Percentiles rank a stretch among this genome's conserved stretches.
Conservation (phyloP, 2,797 vertebrate species). For the Aplochiton taeniatus region DNA sequence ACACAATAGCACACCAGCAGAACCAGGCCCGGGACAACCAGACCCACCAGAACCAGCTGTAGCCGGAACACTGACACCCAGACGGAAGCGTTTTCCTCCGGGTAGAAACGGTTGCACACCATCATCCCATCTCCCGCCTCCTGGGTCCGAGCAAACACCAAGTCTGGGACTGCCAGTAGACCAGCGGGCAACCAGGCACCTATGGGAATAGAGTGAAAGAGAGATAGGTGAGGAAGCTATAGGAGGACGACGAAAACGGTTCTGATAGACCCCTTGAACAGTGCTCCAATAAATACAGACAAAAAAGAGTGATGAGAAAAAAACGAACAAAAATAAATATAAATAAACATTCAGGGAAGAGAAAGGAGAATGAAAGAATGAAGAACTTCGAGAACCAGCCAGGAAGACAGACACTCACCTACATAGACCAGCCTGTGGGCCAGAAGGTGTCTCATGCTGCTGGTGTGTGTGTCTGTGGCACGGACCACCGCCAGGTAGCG, state of each 20-base stretch:
- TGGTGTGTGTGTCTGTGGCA: conserved; percentile 93
- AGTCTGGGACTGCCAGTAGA: conserved; percentile 89
- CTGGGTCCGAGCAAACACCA: conserved; percentile 84
- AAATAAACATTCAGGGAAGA: not conserved
- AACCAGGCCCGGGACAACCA: conserved; percentile 90
- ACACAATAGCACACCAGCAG: conserved; percentile 95
- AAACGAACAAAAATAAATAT: conserved; percentile 17
- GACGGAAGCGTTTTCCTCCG: conserved; percentile 57
- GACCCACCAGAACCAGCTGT: conserved; percentile 91
- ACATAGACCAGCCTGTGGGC: conserved; percentile 89
- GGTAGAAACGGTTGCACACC: conserved; percentile 88
- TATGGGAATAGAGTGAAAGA: conserved; percentile 20
- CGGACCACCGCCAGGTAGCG: conserved; percentile 96
- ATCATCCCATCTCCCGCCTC: conserved; percentile 72
- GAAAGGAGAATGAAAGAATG: not conserved
- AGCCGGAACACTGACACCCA: conserved; percentile 90
- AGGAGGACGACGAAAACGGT: not conserved
- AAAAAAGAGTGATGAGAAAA: conserved; percentile 12
- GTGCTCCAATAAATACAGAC: too few relatives aligned
- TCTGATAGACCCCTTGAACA: not conserved
- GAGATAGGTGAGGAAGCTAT: conserved; percentile 7
- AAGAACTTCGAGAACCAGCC: not conserved
- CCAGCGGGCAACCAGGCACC: conserved; percentile 82
- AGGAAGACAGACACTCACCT: conserved; percentile 76
- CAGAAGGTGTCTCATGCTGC: conserved; percentile 86